A percentile compares a stretch with the other conserved stretches of the same genome.
Conservation (phyloP, 2,113 vertebrate genomes). For the Psittacara wagleri region DNA sequence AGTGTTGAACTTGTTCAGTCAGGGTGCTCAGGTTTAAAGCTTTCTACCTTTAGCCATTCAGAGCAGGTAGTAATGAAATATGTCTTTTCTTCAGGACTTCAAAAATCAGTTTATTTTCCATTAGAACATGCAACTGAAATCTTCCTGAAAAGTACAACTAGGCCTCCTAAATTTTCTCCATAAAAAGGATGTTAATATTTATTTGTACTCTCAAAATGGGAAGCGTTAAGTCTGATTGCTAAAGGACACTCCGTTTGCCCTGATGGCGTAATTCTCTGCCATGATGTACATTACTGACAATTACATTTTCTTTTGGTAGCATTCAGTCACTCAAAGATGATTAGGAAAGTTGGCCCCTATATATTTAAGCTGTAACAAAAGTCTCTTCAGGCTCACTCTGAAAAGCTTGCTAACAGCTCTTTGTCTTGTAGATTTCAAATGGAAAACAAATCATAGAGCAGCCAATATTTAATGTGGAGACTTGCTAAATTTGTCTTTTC, state of each 20-base stretch:
- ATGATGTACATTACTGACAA: background rate
- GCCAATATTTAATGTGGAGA: background rate
- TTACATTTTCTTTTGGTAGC: background rate
- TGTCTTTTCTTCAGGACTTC: background rate
- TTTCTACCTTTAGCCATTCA: background rate
- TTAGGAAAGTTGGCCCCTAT: background rate
- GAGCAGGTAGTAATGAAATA: background rate
- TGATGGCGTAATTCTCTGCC: background rate
- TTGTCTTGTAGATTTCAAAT: background rate
- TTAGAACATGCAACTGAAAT: background rate
- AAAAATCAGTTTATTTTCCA: background rate
- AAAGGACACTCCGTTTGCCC: background rate
- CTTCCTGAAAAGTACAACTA: background rate
- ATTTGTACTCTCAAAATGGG: background rate
- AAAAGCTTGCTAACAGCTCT: conserved; percentile 13
- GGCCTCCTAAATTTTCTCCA: background rate
- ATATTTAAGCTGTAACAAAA: conserved; percentile 20
- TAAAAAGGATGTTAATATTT: background rate
- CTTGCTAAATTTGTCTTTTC: background rate
- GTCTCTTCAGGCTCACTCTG: background rate
- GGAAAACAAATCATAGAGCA: conserved; percentile 13
- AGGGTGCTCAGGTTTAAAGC: background rate
- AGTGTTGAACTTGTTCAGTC: background rate
- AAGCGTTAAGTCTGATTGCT: background rate
- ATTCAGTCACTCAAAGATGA: background rate